Evolutionary conservation across 2,113 vertebrate species (phyloP), one percentile per base, ranked within the genome.

Genomic region (Perca flavescens): DNA sequence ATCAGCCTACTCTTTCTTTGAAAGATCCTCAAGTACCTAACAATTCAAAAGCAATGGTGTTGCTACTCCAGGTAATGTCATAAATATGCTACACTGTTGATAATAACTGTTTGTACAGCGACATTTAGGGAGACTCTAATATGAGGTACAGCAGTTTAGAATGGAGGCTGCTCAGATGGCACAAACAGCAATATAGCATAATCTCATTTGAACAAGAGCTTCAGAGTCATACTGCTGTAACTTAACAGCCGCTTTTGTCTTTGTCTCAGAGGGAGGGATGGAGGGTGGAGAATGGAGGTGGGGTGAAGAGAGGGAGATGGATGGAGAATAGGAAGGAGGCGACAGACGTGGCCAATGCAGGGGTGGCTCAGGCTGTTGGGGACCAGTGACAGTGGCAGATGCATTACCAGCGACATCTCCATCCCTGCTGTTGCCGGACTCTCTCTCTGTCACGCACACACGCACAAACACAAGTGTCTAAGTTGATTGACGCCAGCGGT

Each of bases 331-430:
- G 52, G 80, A 86, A 47, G 80, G 84, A 91, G 84, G 74, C 73
- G 88, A 94, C 92, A 93, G 93, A 92, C 64, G 89, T 72, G 77
- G 86, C 75, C 85, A 72, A 83, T 81, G 71, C 83, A 82, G 91
- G 91, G 88, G 84, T 87, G 88, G 89, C 87, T 71, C 66, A 57
- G 84, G 72, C 69, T 90, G 92, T 83, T 66, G 80, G 83, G 76
- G 25, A 56, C 57, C 50, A 89, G 82, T 49, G 52, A 63, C 85
- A 57, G 89, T 80, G 86, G 92, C 94, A 94, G 93, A 93, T 91
- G 93, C 91, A 93, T 95, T 92, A 93, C 86, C 89, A 84, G 92
- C 66, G 77, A 93, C 89, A 82, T 91, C 91, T 90, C 88, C 81
- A 87, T 94, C 90, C 91, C 91, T 0, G 82, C 92, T 89, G 90